phyloP scores from a whole-genome alignment of 1,140 invertebrate species.

The Rhynchophorus ferrugineus region DNA sequence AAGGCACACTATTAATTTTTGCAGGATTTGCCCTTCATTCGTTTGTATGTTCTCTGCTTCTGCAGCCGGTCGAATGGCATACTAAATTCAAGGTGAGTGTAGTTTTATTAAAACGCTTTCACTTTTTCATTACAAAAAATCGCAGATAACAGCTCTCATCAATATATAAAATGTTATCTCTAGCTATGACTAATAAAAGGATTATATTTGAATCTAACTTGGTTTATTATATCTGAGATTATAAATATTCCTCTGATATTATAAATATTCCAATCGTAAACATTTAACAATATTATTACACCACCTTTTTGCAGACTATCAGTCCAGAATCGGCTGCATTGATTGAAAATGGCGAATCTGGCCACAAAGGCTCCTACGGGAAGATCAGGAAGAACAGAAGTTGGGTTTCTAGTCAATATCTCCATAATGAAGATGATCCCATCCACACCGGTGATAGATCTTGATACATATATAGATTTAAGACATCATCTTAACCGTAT shows the following conservation, averaged over 20 bases:
- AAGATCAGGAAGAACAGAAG: constrained; percentile 20
- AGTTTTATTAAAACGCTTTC: not conserved
- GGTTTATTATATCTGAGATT: too few species aligned
- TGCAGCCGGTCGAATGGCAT: constrained; percentile 50
- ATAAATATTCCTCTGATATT: too few species aligned
- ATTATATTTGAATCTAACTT: too few species aligned
- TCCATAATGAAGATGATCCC: constrained; percentile 57
- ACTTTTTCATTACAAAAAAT: not conserved
- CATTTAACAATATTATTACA: too few species aligned
- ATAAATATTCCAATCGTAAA: too few species aligned
- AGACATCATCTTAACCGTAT: constrained; percentile 34
- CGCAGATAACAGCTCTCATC: too few species aligned
- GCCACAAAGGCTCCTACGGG: constrained; percentile 1
- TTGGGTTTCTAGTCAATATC: constrained; percentile 56
- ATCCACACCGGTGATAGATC: constrained; percentile 15
- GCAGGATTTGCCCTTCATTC: constrained; percentile 41
- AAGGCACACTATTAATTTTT: constrained; percentile 42
- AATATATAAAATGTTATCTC: too few species aligned
- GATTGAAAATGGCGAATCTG: constrained; percentile 14
- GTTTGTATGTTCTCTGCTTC: constrained; percentile 39
- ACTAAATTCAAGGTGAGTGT: constrained; percentile 37
- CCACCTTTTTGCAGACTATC: constrained; percentile 9
- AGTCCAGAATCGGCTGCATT: constrained; percentile 18
- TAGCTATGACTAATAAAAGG: too few species aligned
- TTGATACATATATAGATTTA: not conserved